Evolutionary conservation across 35 echinoderm and acorn worm genomes (phyloP).

Genomic region (Heliocidaris tuberculata): DNA sequence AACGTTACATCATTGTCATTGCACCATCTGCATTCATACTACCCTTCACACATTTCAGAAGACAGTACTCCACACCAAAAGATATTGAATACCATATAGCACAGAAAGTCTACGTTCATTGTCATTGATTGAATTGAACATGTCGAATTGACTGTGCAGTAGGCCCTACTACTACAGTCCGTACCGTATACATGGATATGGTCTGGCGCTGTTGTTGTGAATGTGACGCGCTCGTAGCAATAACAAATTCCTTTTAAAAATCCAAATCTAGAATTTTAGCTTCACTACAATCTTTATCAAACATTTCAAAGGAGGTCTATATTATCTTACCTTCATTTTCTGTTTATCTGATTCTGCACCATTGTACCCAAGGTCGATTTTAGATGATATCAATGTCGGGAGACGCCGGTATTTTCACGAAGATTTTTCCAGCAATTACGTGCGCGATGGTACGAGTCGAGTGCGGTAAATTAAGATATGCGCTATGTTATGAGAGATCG

Average conservation of each 20-base stretch:
- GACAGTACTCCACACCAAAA: too few species aligned
- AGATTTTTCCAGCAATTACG: neutral
- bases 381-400: neutral
- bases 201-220: neutral
- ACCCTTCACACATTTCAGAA: too few species aligned
- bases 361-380: neutral
- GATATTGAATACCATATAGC: too few species aligned
- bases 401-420: neutral
- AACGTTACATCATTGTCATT: too few species aligned
- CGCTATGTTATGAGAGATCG: too few species aligned
- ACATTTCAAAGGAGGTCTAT: neutral
- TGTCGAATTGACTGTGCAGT: too few species aligned
- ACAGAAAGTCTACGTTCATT: too few species aligned
- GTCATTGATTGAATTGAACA: too few species aligned
- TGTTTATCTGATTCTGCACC: neutral
- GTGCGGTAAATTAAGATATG: too few species aligned
- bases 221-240: neutral
- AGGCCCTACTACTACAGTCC: too few species aligned
- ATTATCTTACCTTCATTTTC: neutral
- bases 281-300: neutral
- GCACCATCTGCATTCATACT: too few species aligned
- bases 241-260: neutral
- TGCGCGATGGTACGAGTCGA: neutral
- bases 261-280: neutral
- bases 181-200: too few species aligned